A percentile compares a stretch with the other conserved stretches of the same genome.
phyloP scores from a whole-genome alignment of 1,140 invertebrate genomes.

The Apis dorsata region DNA sequence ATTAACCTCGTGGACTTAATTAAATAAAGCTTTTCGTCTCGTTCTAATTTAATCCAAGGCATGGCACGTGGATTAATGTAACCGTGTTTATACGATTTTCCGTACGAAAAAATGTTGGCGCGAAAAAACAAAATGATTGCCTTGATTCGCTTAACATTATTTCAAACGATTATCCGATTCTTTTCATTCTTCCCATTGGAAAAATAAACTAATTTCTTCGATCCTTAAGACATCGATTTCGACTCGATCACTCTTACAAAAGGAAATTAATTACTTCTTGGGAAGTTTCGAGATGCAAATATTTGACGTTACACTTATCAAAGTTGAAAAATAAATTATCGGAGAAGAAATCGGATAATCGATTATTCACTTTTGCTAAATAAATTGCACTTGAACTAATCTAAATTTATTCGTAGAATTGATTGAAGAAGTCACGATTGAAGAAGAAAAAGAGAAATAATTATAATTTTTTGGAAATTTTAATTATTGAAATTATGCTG shows the following conservation, averaged over 20 bases:
- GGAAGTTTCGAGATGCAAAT: constrained; percentile 7
- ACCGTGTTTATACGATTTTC: background rate
- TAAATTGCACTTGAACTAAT: no score
- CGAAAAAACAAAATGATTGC: background rate
- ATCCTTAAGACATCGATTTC: background rate
- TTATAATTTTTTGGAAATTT: no score
- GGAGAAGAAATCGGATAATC: background rate
- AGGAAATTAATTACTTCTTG: background rate
- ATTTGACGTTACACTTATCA: constrained; percentile 14
- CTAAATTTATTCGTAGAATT: no score
- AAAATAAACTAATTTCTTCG: no score
- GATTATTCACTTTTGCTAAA: constrained; percentile 6
- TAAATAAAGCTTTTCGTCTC: constrained; percentile 10
- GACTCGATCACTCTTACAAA: background rate
- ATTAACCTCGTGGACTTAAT: constrained; percentile 26
- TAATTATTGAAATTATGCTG: no score
- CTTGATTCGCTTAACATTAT: background rate
- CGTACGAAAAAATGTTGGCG: constrained; percentile 1
- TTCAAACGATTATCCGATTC: background rate
- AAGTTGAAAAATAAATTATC: background rate
- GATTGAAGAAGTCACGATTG: no score
- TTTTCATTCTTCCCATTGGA: background rate
- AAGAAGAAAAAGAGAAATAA: no score
- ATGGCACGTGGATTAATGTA: background rate
- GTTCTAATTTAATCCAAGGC: constrained; percentile 24